phyloP scores from a whole-genome alignment of 2,888 invertebrate genomes.

The Spisula solida region DNA sequence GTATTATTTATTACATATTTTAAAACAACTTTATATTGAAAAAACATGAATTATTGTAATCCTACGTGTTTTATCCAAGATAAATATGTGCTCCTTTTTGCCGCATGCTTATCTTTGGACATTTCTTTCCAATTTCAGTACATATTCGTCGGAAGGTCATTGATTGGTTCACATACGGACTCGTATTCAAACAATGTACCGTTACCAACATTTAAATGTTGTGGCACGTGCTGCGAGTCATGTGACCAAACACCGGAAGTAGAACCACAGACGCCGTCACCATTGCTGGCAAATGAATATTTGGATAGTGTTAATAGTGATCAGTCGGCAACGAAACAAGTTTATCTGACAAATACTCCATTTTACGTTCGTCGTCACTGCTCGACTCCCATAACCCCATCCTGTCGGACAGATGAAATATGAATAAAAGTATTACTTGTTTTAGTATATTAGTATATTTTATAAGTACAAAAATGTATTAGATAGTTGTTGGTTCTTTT shows the following conservation, averaged over 20 bases:
- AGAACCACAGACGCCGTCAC: slow-evolving; percentile 65
- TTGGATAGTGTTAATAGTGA: slow-evolving; percentile 24
- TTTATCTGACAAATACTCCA: not conserved
- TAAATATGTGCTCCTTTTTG: not conserved
- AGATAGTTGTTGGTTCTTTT: too few species aligned
- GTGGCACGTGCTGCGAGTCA: not conserved
- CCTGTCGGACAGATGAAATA: not conserved
- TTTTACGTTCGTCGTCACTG: not conserved
- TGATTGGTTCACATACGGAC: not conserved
- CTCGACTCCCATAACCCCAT: not conserved
- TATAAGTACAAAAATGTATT: too few species aligned
- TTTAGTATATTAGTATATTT: not conserved
- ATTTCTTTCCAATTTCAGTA: not conserved
- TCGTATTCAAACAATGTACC: not conserved
- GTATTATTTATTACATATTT: too few species aligned
- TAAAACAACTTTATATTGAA: too few species aligned
- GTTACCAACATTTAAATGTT: slow-evolving; percentile 20
- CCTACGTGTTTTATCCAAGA: not conserved
- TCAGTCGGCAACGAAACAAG: not conserved
- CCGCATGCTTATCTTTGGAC: too few species aligned
- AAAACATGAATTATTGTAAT: not conserved
- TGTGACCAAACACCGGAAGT: slow-evolving; percentile 7
- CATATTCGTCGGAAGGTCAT: not conserved
- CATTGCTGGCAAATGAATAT: slow-evolving; percentile 60
- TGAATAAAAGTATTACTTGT: not conserved